phyloP scores from a whole-genome alignment of 2,888 invertebrate genomes.

The Hymenopus coronatus region DNA sequence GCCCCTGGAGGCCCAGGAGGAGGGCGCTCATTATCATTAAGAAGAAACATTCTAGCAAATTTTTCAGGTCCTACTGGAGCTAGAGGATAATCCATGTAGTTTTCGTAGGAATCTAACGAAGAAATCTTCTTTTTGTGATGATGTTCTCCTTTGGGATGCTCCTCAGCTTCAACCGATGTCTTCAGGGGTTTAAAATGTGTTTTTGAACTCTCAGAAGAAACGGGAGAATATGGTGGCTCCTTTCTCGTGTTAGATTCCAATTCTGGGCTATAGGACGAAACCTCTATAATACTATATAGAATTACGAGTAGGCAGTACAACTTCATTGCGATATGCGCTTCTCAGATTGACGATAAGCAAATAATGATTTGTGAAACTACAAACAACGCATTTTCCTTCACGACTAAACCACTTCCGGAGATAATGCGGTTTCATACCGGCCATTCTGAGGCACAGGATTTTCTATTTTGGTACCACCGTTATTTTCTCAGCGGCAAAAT shows the following conservation, averaged over 20 bases:
- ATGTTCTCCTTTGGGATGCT: neutral
- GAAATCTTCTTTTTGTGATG: neutral
- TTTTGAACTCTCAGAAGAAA: neutral
- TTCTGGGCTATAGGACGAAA: neutral
- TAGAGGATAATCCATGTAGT: neutral
- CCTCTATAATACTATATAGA: neutral
- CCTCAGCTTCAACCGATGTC: neutral
- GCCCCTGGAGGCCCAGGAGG: neutral
- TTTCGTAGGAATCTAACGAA: neutral
- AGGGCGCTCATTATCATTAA: neutral
- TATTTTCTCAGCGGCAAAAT: no score
- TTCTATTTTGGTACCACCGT: no score
- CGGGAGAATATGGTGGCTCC: neutral
- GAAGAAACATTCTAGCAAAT: neutral
- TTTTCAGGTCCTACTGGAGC: neutral
- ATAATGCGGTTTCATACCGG: neutral
- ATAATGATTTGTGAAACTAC: neutral
- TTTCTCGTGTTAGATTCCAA: neutral
- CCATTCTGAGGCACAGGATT: no score
- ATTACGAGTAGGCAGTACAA: neutral
- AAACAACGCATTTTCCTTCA: neutral
- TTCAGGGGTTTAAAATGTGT: neutral
- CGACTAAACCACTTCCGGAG: neutral
- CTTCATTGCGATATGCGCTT: neutral
- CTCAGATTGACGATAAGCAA: neutral